phyloP scores from a whole-genome alignment of 1,140 invertebrate genomes.

The Drosophila littoralis region DNA sequence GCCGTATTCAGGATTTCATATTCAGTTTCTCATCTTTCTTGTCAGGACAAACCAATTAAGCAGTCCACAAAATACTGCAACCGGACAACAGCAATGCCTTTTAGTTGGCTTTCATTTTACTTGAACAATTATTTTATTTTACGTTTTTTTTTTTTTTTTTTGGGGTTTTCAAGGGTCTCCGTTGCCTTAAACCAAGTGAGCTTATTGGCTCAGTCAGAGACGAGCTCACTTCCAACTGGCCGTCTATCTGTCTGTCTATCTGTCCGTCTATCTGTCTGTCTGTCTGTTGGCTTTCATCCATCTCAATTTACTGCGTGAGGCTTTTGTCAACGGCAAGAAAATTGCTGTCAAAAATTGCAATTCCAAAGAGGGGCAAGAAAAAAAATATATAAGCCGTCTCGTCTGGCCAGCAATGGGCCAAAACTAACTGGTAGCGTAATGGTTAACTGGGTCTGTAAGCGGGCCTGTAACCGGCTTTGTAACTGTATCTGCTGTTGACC shows the following conservation, averaged over 20 bases:
- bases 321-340: conserved; percentile 59
- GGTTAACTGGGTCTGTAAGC: conserved; percentile 36
- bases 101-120: conserved; percentile 16
- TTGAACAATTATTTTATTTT: neutral
- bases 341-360: conserved; percentile 54
- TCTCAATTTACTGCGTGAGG: conserved; percentile 58
- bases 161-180: neutral
- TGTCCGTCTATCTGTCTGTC: conserved; percentile 1
- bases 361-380: conserved; percentile 15
- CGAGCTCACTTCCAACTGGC: conserved; percentile 23
- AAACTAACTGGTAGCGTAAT: conserved; percentile 37
- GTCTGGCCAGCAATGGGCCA: conserved; percentile 11
- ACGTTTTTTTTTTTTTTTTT: conserved; percentile 7
- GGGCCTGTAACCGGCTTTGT: conserved; percentile 21
- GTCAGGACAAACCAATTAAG: conserved; percentile 40
- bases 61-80: conserved; percentile 20
- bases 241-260: conserved; percentile 14
- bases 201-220: conserved; percentile 42
- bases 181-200: conserved; percentile 16
- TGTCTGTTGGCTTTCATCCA: conserved; percentile 46
- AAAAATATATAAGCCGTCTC: conserved; percentile 11
- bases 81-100: conserved; percentile 18
- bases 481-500: conserved; percentile 41
- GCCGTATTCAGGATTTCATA: conserved; percentile 27
- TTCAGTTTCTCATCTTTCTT: conserved; percentile 4